Evolutionary conservation across 2,888 invertebrate genomes (phyloP).

Genomic region (Nomada flava): DNA sequence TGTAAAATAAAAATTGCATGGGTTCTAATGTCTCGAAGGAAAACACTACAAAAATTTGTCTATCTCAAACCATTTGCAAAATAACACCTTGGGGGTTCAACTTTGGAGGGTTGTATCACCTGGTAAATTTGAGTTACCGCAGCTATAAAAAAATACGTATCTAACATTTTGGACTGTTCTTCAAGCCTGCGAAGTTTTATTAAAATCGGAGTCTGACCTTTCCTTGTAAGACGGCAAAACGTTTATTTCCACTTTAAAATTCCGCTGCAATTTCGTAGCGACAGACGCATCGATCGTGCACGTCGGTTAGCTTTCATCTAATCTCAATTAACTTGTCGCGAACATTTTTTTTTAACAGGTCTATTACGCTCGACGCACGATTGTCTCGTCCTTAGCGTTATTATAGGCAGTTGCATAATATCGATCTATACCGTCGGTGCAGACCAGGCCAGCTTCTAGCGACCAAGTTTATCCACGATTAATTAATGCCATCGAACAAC

Average conservation of each 20-base stretch:
- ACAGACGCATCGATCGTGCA: not conserved
- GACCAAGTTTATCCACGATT: constrained; percentile 12
- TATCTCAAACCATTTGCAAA: too few species aligned
- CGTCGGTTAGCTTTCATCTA: not conserved
- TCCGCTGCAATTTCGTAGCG: not conserved
- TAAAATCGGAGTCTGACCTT: too few species aligned
- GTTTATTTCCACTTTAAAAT: not conserved
- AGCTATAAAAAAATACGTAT: too few species aligned
- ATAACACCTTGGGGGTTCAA: too few species aligned
- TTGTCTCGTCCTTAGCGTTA: constrained; percentile 4
- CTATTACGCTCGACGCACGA: not conserved
- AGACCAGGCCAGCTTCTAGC: not conserved
- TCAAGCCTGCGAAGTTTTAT: too few species aligned
- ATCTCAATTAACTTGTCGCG: not conserved
- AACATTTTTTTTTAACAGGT: not conserved
- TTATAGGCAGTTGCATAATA: constrained; percentile 32
- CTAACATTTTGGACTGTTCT: too few species aligned
- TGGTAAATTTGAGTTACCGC: too few species aligned
- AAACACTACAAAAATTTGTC: too few species aligned
- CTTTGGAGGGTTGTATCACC: too few species aligned
- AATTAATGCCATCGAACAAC: constrained; percentile 13
- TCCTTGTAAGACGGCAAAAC: too few species aligned
- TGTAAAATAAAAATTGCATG: too few species aligned
- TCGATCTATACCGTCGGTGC: constrained; percentile 32
- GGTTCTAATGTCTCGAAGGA: too few species aligned